These are phyloP conservation scores for Acrossocheilus fasciatus DNA, from an alignment of 2,797 vertebrate species.

Conservation along the genomic window DNA sequence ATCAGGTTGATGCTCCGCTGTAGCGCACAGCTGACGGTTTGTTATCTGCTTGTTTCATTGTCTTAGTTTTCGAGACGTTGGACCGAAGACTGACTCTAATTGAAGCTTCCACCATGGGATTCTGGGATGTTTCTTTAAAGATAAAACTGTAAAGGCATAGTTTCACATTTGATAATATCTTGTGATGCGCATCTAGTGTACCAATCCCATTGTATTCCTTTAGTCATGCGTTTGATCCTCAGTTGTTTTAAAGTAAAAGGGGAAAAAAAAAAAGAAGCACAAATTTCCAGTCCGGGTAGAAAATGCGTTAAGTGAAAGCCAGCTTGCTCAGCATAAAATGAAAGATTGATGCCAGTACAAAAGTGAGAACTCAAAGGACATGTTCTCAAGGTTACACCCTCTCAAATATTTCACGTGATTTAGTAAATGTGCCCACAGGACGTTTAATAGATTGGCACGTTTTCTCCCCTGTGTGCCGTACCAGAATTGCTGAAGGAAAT, in stretches of 20 bases:
- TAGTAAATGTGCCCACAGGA: slow-evolving; percentile 48
- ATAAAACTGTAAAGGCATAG: neutral
- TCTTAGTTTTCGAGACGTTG: slow-evolving; percentile 8
- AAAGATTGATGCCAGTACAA: slow-evolving; percentile 56
- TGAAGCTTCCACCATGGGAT: neutral
- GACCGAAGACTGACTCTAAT: neutral
- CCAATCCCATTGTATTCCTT: slow-evolving; percentile 25
- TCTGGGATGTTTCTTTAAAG: slow-evolving; percentile 5
- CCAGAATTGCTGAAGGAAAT: slow-evolving; percentile 21
- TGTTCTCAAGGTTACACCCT: slow-evolving; percentile 52
- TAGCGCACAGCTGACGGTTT: slow-evolving; percentile 40
- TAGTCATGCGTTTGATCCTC: slow-evolving; percentile 3
- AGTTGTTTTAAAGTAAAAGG: slow-evolving; percentile 31
- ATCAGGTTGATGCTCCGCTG: slow-evolving; percentile 45
- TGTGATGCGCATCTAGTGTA: slow-evolving; percentile 7
- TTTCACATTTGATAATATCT: slow-evolving; percentile 18
- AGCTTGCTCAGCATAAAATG: slow-evolving; percentile 47
- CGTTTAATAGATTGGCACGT: slow-evolving; percentile 17
- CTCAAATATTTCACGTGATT: slow-evolving; percentile 50
- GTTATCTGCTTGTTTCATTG: slow-evolving; percentile 52
- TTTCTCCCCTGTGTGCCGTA: slow-evolving; percentile 13
- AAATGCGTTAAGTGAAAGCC: slow-evolving; percentile 6
- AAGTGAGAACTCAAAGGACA: slow-evolving; percentile 40
- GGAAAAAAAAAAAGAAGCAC: neutral
- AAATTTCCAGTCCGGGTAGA: neutral